Evolutionary conservation across 2,888 invertebrate genomes (phyloP).

Genomic region (Lutraria lutraria): DNA sequence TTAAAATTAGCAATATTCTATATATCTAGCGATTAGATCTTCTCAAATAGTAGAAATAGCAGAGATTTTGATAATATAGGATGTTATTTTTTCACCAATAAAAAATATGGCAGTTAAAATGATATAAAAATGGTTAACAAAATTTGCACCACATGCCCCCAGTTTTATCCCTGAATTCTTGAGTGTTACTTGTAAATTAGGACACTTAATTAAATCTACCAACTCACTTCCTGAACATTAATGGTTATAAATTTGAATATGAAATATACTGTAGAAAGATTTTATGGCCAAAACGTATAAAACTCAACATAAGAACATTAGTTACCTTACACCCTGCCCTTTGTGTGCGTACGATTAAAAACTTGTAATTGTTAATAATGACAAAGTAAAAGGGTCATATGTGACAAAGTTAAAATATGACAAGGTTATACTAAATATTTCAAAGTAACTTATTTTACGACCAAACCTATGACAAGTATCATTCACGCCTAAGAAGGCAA

Average conservation of each 20-base stretch:
- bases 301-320: neutral
- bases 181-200: neutral
- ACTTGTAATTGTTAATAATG: neutral
- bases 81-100: neutral
- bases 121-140: constrained; percentile 7
- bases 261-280: constrained; percentile 9
- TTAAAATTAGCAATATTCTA: constrained; percentile 10
- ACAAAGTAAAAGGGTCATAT: neutral
- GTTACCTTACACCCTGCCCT: constrained; percentile 1
- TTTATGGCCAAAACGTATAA: constrained; percentile 10
- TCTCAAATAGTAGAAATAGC: neutral
- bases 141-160: neutral
- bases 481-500: neutral
- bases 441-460: neutral
- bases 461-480: neutral
- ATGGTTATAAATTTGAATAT: constrained; percentile 24
- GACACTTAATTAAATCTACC: neutral
- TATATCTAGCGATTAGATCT: constrained; percentile 7
- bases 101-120: neutral
- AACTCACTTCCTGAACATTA: constrained; percentile 1
- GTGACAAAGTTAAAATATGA: constrained; percentile 12
- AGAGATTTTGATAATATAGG: neutral
- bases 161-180: neutral
- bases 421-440: neutral
- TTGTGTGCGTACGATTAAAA: neutral